Percentiles rank a stretch among this genome's conserved stretches.
These are phyloP conservation scores for Cynoglossus semilaevis DNA, from an alignment of 2,113 vertebrate species.

Conservation along the genomic window DNA sequence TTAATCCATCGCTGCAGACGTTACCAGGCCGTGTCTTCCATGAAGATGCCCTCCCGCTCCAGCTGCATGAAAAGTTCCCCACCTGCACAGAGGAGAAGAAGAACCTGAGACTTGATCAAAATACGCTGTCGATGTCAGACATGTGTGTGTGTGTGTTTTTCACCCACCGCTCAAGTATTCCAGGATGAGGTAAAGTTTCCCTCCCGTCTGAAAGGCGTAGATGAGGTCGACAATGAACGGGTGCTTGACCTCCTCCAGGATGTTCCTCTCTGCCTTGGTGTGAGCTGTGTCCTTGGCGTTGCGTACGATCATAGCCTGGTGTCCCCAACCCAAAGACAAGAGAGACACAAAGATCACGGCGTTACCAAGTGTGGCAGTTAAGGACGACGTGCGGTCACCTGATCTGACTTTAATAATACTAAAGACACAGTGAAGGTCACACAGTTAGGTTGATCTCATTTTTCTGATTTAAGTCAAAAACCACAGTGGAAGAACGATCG, in stretches of 20 bases:
- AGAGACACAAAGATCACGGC: neutral
- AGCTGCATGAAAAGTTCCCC: constrained; percentile 76
- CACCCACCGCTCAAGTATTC: constrained; percentile 98
- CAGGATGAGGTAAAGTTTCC: constrained; percentile 99
- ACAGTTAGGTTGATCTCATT: too few relatives aligned
- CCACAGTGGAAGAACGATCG: too few relatives aligned
- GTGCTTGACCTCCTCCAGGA: constrained; percentile 98
- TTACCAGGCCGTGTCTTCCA: constrained; percentile 99
- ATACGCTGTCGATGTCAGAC: neutral
- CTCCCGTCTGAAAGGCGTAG: constrained; percentile 99
- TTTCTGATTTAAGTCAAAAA: too few relatives aligned
- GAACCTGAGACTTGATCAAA: neutral
- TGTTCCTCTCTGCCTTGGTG: constrained; percentile 98
- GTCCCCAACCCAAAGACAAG: neutral
- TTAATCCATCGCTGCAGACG: neutral
- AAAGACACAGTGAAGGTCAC: too few relatives aligned
- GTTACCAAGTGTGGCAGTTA: neutral
- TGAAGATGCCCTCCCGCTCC: constrained; percentile 98
- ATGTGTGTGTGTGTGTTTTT: neutral
- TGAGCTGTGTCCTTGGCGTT: constrained; percentile 99
- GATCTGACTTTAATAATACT: too few relatives aligned
- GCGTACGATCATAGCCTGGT: constrained; percentile 97
- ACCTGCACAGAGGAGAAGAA: constrained; percentile 74
- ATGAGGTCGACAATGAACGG: constrained; percentile 99
- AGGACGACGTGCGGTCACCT: too few relatives aligned